These are phyloP conservation scores for Elanoides forficatus DNA, from an alignment of 2,113 vertebrate species.

Conservation along the genomic window DNA sequence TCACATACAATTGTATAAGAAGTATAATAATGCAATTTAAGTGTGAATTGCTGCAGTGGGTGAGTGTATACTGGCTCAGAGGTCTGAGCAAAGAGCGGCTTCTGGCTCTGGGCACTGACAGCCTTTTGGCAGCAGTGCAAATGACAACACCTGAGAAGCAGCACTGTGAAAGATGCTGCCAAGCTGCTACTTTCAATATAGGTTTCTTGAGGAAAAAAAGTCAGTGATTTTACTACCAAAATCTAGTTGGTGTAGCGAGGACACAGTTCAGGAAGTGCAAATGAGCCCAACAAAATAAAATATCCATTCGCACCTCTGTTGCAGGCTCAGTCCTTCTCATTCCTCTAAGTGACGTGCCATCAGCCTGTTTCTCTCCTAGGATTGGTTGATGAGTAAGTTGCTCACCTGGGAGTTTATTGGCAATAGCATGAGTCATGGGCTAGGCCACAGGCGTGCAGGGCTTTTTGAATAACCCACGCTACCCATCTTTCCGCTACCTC, in stretches of 20 bases:
- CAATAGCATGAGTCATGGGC: rapidly evolving
- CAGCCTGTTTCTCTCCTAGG: background rate
- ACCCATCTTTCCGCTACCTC: background rate
- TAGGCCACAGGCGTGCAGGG: background rate
- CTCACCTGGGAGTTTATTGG: background rate
- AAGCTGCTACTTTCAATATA: background rate
- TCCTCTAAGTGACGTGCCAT: background rate
- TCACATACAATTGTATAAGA: background rate
- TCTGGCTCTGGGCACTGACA: background rate
- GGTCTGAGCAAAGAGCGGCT: background rate
- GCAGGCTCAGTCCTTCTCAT: background rate
- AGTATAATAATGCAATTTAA: background rate
- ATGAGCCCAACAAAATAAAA: background rate
- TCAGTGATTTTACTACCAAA: background rate
- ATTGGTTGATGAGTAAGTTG: background rate
- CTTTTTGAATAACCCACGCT: background rate
- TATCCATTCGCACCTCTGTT: background rate
- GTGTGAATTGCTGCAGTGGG: background rate
- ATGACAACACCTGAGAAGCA: background rate
- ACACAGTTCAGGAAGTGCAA: background rate
- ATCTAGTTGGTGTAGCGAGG: background rate
- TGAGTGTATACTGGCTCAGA: background rate
- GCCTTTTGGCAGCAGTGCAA: background rate
- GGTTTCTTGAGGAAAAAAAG: background rate
- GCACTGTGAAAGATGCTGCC: background rate